Conservation (phyloP, 2,888 invertebrate genomes). For the Allygus modestus region DNA sequence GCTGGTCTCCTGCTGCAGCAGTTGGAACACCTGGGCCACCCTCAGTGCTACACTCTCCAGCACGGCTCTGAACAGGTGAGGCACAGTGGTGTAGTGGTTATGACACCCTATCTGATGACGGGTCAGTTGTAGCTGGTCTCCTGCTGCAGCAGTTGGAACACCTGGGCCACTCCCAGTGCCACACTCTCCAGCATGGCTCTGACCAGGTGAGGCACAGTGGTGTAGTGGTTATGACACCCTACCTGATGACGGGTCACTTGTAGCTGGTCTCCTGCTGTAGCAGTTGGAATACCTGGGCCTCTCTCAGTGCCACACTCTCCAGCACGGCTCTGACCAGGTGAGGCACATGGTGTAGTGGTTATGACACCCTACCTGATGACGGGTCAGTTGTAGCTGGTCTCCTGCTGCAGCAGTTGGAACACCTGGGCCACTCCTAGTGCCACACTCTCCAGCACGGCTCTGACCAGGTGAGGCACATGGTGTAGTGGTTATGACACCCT, state of each 20-base stretch:
- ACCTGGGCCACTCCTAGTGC: constrained; percentile 89
- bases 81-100: constrained; percentile 84
- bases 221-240: too few species aligned
- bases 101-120: too few species aligned
- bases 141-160: too few species aligned
- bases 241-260: constrained; percentile 73
- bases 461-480: constrained; percentile 87
- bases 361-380: too few species aligned
- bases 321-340: constrained; percentile 90
- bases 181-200: too few species aligned
- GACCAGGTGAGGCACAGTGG: too few species aligned
- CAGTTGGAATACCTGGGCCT: constrained; percentile 87
- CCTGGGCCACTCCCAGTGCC: too few species aligned
- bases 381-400: constrained; percentile 80
- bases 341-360: too few species aligned
- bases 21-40: constrained; percentile 86
- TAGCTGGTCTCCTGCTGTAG: constrained; percentile 84
- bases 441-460: constrained; percentile 91
- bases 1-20: constrained; percentile 84
- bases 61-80: constrained; percentile 89
- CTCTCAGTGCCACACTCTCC: constrained; percentile 90
- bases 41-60: constrained; percentile 92
- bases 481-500: too few species aligned
- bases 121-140: too few species aligned
- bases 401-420: constrained; percentile 83